These are phyloP conservation scores for Armadillidium nasatum DNA, from an alignment of 1,140 invertebrate species.

Conservation along the genomic window DNA sequence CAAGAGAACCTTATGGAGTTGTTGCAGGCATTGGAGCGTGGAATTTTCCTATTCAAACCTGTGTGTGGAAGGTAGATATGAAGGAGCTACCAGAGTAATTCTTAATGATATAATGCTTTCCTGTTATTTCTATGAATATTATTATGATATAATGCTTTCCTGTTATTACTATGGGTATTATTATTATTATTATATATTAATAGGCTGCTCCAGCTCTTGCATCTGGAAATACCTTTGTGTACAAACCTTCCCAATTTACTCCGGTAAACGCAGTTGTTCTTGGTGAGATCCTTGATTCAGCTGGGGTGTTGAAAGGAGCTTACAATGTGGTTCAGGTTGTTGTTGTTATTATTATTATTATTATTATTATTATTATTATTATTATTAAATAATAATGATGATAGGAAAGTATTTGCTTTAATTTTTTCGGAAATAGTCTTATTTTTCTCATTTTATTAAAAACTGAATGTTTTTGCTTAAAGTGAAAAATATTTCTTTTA, in stretches of 20 bases:
- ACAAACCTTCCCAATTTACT: slow-evolving; percentile 57
- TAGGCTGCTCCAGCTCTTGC: slow-evolving; percentile 54
- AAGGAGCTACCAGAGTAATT: no score
- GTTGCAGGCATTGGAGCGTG: slow-evolving; percentile 57
- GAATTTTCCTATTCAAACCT: slow-evolving; percentile 60
- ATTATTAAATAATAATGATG: no score
- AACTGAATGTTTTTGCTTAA: no score
- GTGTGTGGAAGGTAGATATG: slow-evolving; percentile 51
- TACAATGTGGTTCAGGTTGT: slow-evolving; percentile 58
- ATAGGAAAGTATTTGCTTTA: no score
- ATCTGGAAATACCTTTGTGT: slow-evolving; percentile 58
- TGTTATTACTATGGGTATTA: not conserved
- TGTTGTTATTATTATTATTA: no score
- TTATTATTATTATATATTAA: not conserved
- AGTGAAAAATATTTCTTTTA: no score
- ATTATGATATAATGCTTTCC: no score
- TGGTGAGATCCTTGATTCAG: slow-evolving; percentile 55
- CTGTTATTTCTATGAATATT: no score
- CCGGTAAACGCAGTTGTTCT: slow-evolving; percentile 55
- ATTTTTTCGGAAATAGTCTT: no score
- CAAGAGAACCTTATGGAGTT: slow-evolving; percentile 56
- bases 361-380: no score
- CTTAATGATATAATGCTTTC: no score
- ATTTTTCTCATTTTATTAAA: no score
- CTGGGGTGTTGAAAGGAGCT: slow-evolving; percentile 55